Percentiles rank a stretch among this genome's conserved stretches.
These are phyloP conservation scores for Hylia prasina DNA, from an alignment of 2,113 vertebrate species.

Conservation along the genomic window DNA sequence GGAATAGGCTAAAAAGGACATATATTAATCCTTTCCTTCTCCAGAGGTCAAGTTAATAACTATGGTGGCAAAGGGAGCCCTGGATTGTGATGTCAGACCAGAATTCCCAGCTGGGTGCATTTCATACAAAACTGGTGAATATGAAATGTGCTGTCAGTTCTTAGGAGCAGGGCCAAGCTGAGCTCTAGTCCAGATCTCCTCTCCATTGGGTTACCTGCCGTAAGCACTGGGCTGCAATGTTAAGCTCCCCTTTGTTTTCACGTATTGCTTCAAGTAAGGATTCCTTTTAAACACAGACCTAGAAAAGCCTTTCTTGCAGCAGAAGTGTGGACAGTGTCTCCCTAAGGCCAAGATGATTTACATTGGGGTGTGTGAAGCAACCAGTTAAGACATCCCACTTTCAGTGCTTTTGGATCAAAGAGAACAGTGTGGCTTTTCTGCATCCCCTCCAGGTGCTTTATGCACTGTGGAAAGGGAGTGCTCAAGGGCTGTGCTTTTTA, in stretches of 20 bases:
- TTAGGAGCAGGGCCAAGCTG: background rate
- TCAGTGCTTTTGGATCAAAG: background rate
- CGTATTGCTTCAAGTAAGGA: background rate
- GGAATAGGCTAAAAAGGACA: background rate
- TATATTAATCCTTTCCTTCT: background rate
- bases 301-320: background rate
- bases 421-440: background rate
- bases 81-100: background rate
- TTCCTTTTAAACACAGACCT: background rate
- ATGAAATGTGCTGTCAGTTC: background rate
- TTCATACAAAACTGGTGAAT: background rate
- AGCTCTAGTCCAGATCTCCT: background rate
- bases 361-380: background rate
- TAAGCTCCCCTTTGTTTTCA: background rate
- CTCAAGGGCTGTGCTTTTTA: background rate
- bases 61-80: background rate
- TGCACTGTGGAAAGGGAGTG: background rate
- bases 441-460: background rate
- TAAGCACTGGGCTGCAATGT: background rate
- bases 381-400: background rate
- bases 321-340: background rate
- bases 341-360: background rate
- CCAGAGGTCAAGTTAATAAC: background rate
- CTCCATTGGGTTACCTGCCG: background rate
- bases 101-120: background rate